phyloP scores from a whole-genome alignment of 2,113 vertebrate genomes.

The Urocynchramus pylzowi region DNA sequence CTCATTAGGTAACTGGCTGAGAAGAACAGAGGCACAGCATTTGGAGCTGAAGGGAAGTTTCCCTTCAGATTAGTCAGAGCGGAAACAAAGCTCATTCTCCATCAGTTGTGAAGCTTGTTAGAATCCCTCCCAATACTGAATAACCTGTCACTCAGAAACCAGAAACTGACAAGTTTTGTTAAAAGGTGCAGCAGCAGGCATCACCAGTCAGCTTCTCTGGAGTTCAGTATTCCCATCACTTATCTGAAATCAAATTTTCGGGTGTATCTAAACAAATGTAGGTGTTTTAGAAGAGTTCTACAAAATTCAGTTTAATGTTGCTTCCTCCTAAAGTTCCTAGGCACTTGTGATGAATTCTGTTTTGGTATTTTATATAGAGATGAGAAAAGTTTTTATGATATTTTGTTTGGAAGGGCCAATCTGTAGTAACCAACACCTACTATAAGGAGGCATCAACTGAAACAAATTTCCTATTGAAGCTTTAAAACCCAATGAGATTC shows the following conservation, averaged over 20 bases:
- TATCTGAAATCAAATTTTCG: background rate
- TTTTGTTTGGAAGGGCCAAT: background rate
- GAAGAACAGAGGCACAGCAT: background rate
- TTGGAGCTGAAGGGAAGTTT: background rate
- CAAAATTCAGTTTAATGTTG: background rate
- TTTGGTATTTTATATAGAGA: background rate
- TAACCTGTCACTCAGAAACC: background rate
- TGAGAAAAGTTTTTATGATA: background rate
- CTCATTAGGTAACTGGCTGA: background rate
- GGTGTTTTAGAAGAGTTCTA: background rate
- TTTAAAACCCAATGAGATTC: background rate
- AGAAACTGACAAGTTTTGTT: background rate
- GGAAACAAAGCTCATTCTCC: background rate
- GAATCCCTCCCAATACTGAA: background rate
- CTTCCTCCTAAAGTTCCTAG: background rate
- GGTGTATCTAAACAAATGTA: background rate
- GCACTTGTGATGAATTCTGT: background rate
- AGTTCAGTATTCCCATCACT: background rate
- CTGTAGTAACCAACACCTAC: background rate
- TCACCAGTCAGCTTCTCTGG: background rate
- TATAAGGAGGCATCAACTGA: background rate
- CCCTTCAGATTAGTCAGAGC: background rate
- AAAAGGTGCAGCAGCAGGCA: background rate
- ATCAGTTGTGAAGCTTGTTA: background rate
- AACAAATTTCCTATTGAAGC: background rate